Conservation (phyloP, 2,888 invertebrate genomes). For the Periphyllus acericola region DNA sequence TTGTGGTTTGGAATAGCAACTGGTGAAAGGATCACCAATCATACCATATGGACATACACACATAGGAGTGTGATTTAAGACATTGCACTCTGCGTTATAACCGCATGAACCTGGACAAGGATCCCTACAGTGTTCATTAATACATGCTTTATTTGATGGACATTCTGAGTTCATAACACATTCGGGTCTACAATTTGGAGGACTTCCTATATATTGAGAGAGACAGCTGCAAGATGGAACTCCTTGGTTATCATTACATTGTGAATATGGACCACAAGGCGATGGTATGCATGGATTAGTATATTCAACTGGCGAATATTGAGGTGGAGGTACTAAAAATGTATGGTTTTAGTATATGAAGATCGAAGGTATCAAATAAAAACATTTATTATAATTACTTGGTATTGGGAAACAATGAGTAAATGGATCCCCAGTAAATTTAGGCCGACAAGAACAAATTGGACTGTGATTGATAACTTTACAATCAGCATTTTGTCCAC, state of each 20-base stretch:
- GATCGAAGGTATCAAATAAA: neutral
- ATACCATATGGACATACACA: conserved; percentile 81
- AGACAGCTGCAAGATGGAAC: conserved; percentile 78
- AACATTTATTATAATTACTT: conserved; percentile 69
- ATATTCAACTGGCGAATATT: conserved; percentile 66
- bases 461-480: conserved; percentile 82
- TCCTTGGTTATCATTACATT: conserved; percentile 74
- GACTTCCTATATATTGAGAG: conserved; percentile 75
- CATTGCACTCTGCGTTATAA: conserved; percentile 78
- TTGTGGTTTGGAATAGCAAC: conserved; percentile 72
- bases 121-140: conserved; percentile 69
- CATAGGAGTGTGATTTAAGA: conserved; percentile 80
- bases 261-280: conserved; percentile 79
- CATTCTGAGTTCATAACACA: conserved; percentile 69
- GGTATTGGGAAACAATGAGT: conserved; percentile 71
- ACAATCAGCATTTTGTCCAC: conserved; percentile 78
- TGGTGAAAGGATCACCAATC: conserved; percentile 80
- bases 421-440: conserved; percentile 76
- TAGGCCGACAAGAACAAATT: conserved; percentile 75
- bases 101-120: conserved; percentile 76
- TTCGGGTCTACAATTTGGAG: conserved; percentile 70
- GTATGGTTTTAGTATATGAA: neutral
- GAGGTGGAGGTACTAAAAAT: conserved; percentile 64
- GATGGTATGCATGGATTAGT: conserved; percentile 77
- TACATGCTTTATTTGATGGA: conserved; percentile 69